These are phyloP conservation scores for Mastomys coucha DNA, from an alignment of 2,113 vertebrate genomes.

Conservation along the genomic window DNA sequence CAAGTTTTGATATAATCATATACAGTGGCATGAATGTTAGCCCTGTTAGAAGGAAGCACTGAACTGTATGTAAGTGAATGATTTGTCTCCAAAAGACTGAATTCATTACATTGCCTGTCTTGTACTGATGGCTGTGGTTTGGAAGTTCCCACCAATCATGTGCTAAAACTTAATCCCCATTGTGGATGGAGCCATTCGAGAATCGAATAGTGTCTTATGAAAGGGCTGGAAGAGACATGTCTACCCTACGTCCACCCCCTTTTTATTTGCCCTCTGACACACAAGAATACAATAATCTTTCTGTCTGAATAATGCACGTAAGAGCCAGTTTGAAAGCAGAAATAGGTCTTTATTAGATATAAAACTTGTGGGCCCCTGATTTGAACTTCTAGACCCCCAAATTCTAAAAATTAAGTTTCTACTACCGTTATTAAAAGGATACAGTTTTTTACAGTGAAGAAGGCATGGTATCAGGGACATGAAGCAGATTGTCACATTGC, in stretches of 20 bases:
- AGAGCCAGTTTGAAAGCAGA: background rate
- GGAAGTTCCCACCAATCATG: background rate
- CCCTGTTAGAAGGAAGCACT: background rate
- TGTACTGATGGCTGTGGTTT: background rate
- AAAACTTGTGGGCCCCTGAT: background rate
- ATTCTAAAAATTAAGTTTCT: background rate
- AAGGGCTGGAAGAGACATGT: background rate
- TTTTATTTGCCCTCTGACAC: background rate
- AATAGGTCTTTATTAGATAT: background rate
- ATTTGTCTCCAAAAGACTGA: background rate
- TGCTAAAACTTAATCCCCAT: background rate
- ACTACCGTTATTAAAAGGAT: background rate
- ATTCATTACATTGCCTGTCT: background rate
- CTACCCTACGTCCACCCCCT: background rate
- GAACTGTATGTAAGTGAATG: background rate
- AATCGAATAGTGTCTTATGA: background rate
- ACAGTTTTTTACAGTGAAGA: no score
- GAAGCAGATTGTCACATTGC: background rate
- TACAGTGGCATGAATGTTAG: background rate
- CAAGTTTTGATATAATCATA: background rate
- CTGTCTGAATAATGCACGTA: background rate
- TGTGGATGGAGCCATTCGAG: background rate
- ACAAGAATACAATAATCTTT: background rate
- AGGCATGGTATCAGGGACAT: background rate
- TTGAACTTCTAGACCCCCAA: background rate